Conservation (phyloP, 2,888 invertebrate genomes). For the Oscheius myriophilus region DNA sequence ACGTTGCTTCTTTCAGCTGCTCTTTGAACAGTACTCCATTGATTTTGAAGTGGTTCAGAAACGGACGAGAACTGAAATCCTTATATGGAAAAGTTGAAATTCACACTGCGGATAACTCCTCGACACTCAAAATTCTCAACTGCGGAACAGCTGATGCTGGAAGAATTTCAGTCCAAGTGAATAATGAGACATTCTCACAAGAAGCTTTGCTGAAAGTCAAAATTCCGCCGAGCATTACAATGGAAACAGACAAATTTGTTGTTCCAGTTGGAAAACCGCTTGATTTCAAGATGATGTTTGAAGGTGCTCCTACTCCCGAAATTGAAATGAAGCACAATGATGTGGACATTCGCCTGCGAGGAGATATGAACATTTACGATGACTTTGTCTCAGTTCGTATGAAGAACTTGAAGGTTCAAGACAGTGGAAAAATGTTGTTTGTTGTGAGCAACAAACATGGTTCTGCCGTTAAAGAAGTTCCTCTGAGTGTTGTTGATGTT, state of each 20-base stretch:
- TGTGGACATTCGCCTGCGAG: constrained; percentile 32
- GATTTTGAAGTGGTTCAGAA: constrained; percentile 25
- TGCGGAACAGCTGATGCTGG: constrained; percentile 61
- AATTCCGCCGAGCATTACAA: constrained; percentile 40
- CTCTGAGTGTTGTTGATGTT: constrained; percentile 60
- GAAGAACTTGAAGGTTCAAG: constrained; percentile 76
- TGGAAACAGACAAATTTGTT: constrained; percentile 24
- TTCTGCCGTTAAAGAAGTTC: constrained; percentile 33
- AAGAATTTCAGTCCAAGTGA: constrained; percentile 46
- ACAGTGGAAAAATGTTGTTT: constrained; percentile 81
- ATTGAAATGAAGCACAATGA: constrained; percentile 71
- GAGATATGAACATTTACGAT: constrained; percentile 69
- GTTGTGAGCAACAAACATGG: constrained; percentile 70
- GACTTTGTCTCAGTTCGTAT: constrained; percentile 73
- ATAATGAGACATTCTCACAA: constrained; percentile 34
- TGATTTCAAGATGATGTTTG: constrained; percentile 46
- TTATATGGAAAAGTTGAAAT: constrained; percentile 28
- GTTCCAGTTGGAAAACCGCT: constrained; percentile 55
- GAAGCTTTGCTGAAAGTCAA: constrained; percentile 35
- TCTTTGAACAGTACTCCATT: background rate
- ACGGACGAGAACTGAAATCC: constrained; percentile 22
- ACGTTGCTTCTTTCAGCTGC: constrained; percentile 2
- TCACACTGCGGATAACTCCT: constrained; percentile 9
- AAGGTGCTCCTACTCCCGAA: constrained; percentile 56
- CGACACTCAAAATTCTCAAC: constrained; percentile 52